Evolutionary conservation across 1,140 invertebrate genomes (phyloP).

Genomic region (Subanguina moxae): DNA sequence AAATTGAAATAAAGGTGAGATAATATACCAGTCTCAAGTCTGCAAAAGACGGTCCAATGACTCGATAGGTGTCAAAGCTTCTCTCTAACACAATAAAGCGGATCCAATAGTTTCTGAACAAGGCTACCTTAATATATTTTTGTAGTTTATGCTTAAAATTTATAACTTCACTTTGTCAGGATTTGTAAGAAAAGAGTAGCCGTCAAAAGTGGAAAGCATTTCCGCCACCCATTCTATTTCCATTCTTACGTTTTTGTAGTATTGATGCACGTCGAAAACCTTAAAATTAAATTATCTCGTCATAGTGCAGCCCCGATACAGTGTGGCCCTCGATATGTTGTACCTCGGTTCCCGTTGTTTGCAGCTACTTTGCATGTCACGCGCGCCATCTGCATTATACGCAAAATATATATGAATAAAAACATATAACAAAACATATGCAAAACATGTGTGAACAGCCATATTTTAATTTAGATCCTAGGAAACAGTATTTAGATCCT

Average conservation of each 20-base stretch:
- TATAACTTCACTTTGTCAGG: slow-evolving; percentile 15
- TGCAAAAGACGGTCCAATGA: slow-evolving; percentile 13
- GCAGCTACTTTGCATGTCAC: too few species aligned
- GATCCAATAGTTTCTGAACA: slow-evolving; percentile 29
- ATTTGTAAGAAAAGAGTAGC: slow-evolving; percentile 3
- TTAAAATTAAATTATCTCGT: slow-evolving; percentile 17
- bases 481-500: too few species aligned
- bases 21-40: slow-evolving; percentile 18
- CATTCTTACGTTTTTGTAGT: slow-evolving; percentile 22
- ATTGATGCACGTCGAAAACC: slow-evolving; percentile 27
- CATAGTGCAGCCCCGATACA: too few species aligned
- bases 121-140: slow-evolving; percentile 6
- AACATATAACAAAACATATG: too few species aligned
- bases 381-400: too few species aligned
- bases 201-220: slow-evolving; percentile 30
- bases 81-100: slow-evolving; percentile 23
- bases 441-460: too few species aligned
- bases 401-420: too few species aligned
- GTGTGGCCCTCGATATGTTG: too few species aligned
- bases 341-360: too few species aligned
- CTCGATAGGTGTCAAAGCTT: slow-evolving; percentile 18
- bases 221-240: slow-evolving; percentile 27
- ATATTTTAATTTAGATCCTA: too few species aligned
- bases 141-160: background rate
- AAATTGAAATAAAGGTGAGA: too few species aligned